A percentile compares a stretch with the other conserved stretches of the same genome.
phyloP scores from a whole-genome alignment of 2,888 invertebrate species.

The Euproctis similis region DNA sequence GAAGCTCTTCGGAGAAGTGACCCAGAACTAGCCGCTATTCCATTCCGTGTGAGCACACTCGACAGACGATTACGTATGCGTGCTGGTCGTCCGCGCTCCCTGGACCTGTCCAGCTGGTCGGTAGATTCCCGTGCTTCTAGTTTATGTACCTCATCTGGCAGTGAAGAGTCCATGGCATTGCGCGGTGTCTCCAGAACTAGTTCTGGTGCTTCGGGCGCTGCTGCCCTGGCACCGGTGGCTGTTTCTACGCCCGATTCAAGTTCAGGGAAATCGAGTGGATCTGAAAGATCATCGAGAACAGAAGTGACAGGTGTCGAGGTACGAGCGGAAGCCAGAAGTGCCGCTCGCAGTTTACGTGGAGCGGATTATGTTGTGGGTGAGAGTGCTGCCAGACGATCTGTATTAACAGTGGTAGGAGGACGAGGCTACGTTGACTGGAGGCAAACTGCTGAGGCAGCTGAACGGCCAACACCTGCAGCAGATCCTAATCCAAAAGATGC shows the following conservation, averaged over 20 bases:
- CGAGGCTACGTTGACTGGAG: conserved; percentile 92
- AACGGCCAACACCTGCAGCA: conserved; percentile 70
- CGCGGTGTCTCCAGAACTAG: conserved; percentile 84
- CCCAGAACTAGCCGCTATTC: conserved; percentile 89
- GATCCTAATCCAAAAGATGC: conserved; percentile 90
- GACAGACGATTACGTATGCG: conserved; percentile 88
- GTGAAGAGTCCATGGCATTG: conserved; percentile 87
- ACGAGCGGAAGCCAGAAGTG: conserved; percentile 36
- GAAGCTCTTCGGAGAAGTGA: conserved; percentile 87
- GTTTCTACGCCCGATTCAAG: conserved; percentile 62
- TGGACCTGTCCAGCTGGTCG: conserved; percentile 91
- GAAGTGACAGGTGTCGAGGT: conserved; percentile 40
- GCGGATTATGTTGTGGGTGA: conserved; percentile 58
- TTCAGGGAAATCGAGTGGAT: conserved; percentile 55
- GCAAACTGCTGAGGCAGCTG: conserved; percentile 80
- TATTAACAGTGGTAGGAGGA: conserved; percentile 91
- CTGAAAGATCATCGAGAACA: conserved; percentile 55
- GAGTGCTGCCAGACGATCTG: conserved; percentile 79
- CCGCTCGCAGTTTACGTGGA: conserved; percentile 56
- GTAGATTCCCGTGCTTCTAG: conserved; percentile 90
- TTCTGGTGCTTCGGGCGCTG: conserved; percentile 82
- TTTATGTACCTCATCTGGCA: conserved; percentile 88
- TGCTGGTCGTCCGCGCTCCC: conserved; percentile 85
- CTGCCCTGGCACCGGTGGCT: conserved; percentile 72
- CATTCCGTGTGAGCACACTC: conserved; percentile 87